These are phyloP conservation scores for Callionymus lyra DNA, from an alignment of 2,113 vertebrate genomes.

Conservation along the genomic window DNA sequence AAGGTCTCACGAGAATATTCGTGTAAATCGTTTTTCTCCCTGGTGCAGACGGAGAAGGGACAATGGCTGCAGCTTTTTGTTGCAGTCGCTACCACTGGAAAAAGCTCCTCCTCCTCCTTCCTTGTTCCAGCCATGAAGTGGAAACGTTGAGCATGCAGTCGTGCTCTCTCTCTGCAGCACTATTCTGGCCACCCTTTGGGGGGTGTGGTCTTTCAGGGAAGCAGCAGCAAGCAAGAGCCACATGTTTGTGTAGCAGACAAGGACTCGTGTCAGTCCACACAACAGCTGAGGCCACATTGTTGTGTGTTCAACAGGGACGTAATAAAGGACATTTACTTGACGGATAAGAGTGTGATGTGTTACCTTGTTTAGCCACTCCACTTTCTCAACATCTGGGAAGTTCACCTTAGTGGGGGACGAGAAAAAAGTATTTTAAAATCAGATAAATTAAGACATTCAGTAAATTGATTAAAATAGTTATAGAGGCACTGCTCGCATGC, in stretches of 20 bases:
- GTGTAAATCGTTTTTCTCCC: constrained; percentile 17
- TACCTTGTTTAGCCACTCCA: constrained; percentile 93
- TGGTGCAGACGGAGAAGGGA: neutral
- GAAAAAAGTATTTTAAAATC: neutral
- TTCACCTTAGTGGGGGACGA: constrained; percentile 67
- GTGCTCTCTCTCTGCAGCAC: constrained; percentile 46
- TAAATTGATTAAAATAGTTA: too few relatives aligned
- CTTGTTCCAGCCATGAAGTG: constrained; percentile 42
- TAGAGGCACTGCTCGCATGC: too few relatives aligned
- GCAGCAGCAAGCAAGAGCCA: constrained; percentile 20
- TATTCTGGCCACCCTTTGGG: constrained; percentile 13
- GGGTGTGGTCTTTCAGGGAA: constrained; percentile 31
- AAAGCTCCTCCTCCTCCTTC: constrained; percentile 35
- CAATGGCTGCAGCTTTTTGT: constrained; percentile 30
- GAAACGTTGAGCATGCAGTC: constrained; percentile 51
- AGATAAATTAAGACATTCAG: too few relatives aligned
- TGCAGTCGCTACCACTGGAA: constrained; percentile 24
- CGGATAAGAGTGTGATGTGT: constrained; percentile 6
- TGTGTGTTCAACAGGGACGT: constrained; percentile 3
- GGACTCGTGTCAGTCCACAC: constrained; percentile 31
- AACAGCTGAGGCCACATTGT: constrained; percentile 28
- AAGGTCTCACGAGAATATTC: constrained; percentile 29
- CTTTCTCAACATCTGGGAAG: constrained; percentile 87
- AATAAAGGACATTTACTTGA: neutral
- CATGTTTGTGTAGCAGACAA: constrained; percentile 10